Evolutionary conservation across 2,888 invertebrate genomes (phyloP).

Genomic region (Blomia tropicalis): DNA sequence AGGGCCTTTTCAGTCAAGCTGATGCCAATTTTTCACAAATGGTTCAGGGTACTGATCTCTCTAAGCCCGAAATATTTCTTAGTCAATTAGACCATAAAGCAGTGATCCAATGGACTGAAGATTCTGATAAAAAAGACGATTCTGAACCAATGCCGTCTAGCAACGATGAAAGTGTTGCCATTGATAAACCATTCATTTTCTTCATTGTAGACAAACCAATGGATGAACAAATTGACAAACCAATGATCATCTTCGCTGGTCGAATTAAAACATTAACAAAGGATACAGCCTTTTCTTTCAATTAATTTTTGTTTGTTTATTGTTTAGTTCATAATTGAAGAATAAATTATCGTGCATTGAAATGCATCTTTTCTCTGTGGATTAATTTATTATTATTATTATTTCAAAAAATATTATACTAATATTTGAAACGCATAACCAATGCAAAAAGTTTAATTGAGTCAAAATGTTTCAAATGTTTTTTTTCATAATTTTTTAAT

Average conservation of each 20-base stretch:
- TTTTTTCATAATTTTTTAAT: neutral
- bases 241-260: constrained; percentile 3
- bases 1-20: neutral
- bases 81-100: constrained; percentile 4
- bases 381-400: too few relatives aligned
- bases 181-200: neutral
- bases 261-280: neutral
- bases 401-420: too few relatives aligned
- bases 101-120: neutral
- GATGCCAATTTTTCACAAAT: neutral
- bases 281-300: neutral
- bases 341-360: too few relatives aligned
- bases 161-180: neutral
- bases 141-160: neutral
- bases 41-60: neutral
- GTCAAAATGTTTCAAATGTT: neutral
- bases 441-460: neutral
- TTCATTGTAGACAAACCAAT: neutral
- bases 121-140: neutral
- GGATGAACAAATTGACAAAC: neutral
- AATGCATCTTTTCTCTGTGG: too few relatives aligned
- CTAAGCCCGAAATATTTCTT: neutral
- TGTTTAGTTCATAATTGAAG: neutral
- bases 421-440: neutral
- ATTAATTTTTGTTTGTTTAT: too few relatives aligned